Evolutionary conservation across 2,888 invertebrate genomes (phyloP).

Genomic region (Drosophila phalerata): DNA sequence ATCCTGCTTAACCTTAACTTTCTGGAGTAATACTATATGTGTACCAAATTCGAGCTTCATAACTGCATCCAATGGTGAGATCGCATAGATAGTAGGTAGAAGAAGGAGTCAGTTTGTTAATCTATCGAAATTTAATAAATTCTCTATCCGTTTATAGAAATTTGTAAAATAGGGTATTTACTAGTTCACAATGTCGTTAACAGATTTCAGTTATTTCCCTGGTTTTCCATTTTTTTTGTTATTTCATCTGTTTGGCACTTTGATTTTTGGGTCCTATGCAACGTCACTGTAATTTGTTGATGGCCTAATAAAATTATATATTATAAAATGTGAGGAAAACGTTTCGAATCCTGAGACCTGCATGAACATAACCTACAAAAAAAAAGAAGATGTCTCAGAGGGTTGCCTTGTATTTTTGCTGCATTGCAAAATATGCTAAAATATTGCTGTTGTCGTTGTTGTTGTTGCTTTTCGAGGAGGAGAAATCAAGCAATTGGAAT

Average conservation of each 20-base stretch:
- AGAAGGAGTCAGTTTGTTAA: no score
- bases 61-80: no score
- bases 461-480: no score
- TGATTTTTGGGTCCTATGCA: constrained; percentile 25
- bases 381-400: background rate
- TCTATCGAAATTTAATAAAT: background rate
- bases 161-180: background rate
- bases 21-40: no score
- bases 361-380: constrained; percentile 1
- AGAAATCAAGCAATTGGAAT: constrained; percentile 30
- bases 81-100: no score
- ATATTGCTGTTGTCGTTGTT: constrained; percentile 4
- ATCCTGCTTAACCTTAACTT: no score
- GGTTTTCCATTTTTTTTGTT: constrained; percentile 3
- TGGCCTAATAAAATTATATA: constrained; percentile 28
- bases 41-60: no score
- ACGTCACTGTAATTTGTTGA: constrained; percentile 25
- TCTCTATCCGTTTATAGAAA: background rate
- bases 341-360: constrained; percentile 1
- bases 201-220: background rate
- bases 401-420: constrained; percentile 10
- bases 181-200: background rate
- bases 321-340: background rate
- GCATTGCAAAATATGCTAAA: constrained; percentile 25
- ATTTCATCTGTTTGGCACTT: constrained; percentile 25